phyloP scores from a whole-genome alignment of 1,140 invertebrate genomes.

The Drosophila chauvacae region DNA sequence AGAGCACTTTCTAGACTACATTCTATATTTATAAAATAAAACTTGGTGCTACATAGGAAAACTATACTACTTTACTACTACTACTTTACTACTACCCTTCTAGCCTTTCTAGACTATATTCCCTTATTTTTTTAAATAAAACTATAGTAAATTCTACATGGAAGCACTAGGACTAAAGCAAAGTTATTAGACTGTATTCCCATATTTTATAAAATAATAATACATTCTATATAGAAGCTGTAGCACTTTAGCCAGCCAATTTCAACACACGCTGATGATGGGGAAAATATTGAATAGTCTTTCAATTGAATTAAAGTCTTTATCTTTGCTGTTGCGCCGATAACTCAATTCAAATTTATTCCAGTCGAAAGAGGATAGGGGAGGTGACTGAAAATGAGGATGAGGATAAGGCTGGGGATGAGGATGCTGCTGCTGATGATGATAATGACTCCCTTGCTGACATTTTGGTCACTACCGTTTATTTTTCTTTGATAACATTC shows the following conservation, averaged over 20 bases:
- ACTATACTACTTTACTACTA: too few species aligned
- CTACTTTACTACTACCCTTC: too few species aligned
- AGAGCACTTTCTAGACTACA: too few species aligned
- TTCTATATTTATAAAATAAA: background rate
- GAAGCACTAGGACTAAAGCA: too few species aligned
- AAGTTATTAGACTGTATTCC: background rate
- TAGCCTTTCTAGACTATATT: too few species aligned
- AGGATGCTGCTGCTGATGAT: constrained; percentile 6
- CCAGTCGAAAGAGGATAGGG: background rate
- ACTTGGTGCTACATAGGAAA: too few species aligned
- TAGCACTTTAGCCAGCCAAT: too few species aligned
- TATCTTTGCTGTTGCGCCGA: background rate
- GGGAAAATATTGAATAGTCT: constrained; percentile 4
- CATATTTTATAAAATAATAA: background rate
- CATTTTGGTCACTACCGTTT: constrained; percentile 24
- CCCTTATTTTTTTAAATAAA: too few species aligned
- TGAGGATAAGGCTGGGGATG: background rate
- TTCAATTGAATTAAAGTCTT: constrained; percentile 16
- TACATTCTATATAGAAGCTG: background rate
- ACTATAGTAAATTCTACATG: too few species aligned
- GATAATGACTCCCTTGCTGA: constrained; percentile 25
- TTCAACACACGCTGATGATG: background rate
- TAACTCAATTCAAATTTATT: constrained; percentile 40
- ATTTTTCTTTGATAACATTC: background rate
- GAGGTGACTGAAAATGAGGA: constrained; percentile 4